phyloP scores from a whole-genome alignment of 2,797 vertebrate species.

The Garrulus glandarius region DNA sequence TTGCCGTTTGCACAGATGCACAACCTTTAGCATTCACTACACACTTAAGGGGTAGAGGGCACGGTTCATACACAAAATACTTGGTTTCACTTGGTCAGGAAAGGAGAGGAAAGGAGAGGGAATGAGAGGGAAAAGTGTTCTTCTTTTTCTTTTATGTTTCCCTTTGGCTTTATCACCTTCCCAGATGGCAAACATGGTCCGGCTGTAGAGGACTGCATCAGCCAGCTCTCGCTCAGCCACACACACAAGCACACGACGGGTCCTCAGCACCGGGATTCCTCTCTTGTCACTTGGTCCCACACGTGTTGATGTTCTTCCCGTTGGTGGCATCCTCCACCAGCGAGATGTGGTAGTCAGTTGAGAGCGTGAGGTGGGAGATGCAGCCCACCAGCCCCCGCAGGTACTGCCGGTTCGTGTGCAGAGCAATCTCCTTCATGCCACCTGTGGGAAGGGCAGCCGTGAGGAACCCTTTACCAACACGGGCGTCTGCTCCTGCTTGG shows the following conservation, averaged over 20 bases:
- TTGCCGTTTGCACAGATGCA: background rate
- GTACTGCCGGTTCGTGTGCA: constrained; percentile 92
- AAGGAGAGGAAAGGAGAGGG: constrained; percentile 10
- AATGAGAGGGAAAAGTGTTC: background rate
- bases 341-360: constrained; percentile 92
- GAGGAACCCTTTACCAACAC: background rate
- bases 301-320: constrained; percentile 97
- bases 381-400: constrained; percentile 90
- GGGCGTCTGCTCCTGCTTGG: background rate
- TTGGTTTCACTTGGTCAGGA: background rate
- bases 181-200: background rate
- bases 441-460: constrained; percentile 69
- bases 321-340: constrained; percentile 91
- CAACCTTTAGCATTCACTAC: constrained; percentile 5
- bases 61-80: constrained; percentile 19
- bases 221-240: background rate
- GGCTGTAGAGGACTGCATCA: background rate
- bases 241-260: background rate
- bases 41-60: background rate
- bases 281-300: constrained; percentile 82
- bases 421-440: constrained; percentile 93
- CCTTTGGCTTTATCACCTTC: constrained; percentile 20
- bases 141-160: background rate
- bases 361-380: constrained; percentile 93
- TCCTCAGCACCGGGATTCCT: background rate